A percentile compares a stretch with the other conserved stretches of the same genome.
Conservation (phyloP, 2,888 invertebrate species). For the Eubasilissa splendida region DNA sequence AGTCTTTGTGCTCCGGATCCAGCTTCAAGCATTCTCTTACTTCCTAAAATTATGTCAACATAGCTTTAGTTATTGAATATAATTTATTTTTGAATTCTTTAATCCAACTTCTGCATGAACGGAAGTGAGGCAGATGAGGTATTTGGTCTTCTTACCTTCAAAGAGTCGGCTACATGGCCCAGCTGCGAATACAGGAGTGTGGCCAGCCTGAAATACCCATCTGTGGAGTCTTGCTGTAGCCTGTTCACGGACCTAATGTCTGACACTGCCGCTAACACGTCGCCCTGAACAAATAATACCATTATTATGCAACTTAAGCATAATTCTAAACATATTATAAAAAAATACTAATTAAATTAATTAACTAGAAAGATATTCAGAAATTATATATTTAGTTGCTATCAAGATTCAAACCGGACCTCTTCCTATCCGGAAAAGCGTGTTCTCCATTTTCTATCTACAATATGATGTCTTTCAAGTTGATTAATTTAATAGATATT, state of each 20-base stretch:
- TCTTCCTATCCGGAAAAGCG: too few relatives aligned
- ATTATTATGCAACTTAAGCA: too few relatives aligned
- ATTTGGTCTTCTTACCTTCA: constrained; percentile 76
- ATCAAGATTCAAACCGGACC: too few relatives aligned
- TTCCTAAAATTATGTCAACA: constrained; percentile 69
- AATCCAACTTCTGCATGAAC: not conserved
- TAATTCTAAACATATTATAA: too few relatives aligned
- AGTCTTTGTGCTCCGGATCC: constrained; percentile 97
- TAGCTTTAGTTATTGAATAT: not conserved
- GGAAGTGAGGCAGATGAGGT: not conserved
- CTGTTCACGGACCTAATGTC: constrained; percentile 94
- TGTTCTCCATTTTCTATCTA: too few relatives aligned
- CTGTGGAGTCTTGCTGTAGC: constrained; percentile 92
- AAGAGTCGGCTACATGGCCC: constrained; percentile 92
- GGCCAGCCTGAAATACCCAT: constrained; percentile 88
- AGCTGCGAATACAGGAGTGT: constrained; percentile 85
- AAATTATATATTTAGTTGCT: too few relatives aligned
- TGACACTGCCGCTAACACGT: constrained; percentile 88
- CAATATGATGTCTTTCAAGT: too few relatives aligned
- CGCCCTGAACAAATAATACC: constrained; percentile 70
- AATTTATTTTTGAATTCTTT: not conserved
- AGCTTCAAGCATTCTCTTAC: constrained; percentile 96
- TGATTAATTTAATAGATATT: too few relatives aligned
- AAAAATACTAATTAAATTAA: too few relatives aligned
- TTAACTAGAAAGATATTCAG: too few relatives aligned